These are phyloP conservation scores for Ichneumoninae sp. DNA, from an alignment of 2,888 invertebrate genomes.

Conservation along the genomic window DNA sequence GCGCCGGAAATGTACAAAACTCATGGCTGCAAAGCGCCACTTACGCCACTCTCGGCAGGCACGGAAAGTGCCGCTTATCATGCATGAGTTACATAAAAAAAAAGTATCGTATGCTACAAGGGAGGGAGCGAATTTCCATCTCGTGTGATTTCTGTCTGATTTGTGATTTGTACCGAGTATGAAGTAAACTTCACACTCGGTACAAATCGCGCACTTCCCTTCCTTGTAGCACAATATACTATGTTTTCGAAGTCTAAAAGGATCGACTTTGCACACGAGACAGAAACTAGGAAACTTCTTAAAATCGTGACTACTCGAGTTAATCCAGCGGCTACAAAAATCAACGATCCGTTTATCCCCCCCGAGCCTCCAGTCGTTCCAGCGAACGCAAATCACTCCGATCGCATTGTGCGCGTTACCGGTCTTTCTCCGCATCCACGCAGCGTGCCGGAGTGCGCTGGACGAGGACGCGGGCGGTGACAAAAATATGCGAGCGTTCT, in stretches of 20 bases:
- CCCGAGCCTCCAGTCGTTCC: neutral
- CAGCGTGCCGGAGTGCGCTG: neutral
- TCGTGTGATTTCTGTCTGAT: too few species aligned
- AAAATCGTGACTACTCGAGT: neutral
- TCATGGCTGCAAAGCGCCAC: too few species aligned
- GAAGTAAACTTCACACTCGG: too few species aligned
- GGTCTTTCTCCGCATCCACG: conserved; percentile 9
- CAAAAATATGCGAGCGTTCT: conserved; percentile 37
- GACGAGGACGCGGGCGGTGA: conserved; percentile 18
- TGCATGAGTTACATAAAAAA: too few species aligned
- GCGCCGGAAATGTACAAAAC: too few species aligned
- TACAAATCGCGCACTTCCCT: too few species aligned
- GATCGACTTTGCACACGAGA: neutral
- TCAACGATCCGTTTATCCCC: conserved; percentile 6
- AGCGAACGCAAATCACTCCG: conserved; percentile 1
- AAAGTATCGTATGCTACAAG: too few species aligned
- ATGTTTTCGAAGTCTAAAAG: neutral
- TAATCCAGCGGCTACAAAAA: conserved; percentile 1
- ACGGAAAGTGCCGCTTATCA: too few species aligned
- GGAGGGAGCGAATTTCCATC: too few species aligned
- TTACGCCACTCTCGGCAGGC: too few species aligned
- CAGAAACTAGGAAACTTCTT: neutral
- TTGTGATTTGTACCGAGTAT: too few species aligned
- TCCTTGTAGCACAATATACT: too few species aligned
- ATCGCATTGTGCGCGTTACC: conserved; percentile 8